Percentiles rank a stretch among this genome's conserved stretches.
These are phyloP conservation scores for Eumerus sabulonum DNA, from an alignment of 2,888 invertebrate species.

Conservation along the genomic window DNA sequence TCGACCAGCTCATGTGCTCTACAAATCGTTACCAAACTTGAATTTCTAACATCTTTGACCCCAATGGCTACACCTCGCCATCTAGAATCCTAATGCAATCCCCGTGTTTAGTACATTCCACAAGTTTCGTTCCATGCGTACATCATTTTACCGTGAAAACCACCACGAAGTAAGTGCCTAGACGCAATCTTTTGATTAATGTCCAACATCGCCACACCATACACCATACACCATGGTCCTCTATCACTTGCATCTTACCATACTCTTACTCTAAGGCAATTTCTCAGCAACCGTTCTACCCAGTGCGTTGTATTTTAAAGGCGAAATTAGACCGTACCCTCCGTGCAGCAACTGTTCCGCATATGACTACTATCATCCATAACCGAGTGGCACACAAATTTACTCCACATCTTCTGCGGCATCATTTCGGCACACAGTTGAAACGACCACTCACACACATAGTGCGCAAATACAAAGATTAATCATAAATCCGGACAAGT, in stretches of 20 bases:
- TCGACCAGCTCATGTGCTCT: too few species aligned
- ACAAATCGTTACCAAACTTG: too few species aligned
- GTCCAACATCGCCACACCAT: constrained; percentile 32
- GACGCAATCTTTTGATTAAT: constrained; percentile 42
- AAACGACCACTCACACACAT: constrained; percentile 15
- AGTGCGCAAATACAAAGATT: constrained; percentile 15
- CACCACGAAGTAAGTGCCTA: constrained; percentile 20
- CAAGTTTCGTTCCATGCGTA: constrained; percentile 1
- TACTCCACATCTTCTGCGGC: constrained; percentile 16
- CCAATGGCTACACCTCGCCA: too few species aligned
- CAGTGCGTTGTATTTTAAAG: constrained; percentile 23
- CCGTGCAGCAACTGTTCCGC: neutral
- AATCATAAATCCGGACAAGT: constrained; percentile 33
- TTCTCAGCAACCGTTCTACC: neutral
- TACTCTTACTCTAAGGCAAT: constrained; percentile 1
- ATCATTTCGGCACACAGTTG: neutral
- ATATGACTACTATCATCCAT: constrained; percentile 18
- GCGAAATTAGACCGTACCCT: constrained; percentile 23
- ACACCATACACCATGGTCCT: neutral
- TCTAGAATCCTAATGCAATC: too few species aligned
- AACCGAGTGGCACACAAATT: constrained; percentile 19
- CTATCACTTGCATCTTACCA: too few species aligned
- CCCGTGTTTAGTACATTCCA: neutral
- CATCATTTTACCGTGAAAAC: constrained; percentile 9
- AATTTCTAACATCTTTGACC: too few species aligned